Evolutionary conservation across 2,888 invertebrate genomes (phyloP).

Genomic region (Aphodius sticticus): DNA sequence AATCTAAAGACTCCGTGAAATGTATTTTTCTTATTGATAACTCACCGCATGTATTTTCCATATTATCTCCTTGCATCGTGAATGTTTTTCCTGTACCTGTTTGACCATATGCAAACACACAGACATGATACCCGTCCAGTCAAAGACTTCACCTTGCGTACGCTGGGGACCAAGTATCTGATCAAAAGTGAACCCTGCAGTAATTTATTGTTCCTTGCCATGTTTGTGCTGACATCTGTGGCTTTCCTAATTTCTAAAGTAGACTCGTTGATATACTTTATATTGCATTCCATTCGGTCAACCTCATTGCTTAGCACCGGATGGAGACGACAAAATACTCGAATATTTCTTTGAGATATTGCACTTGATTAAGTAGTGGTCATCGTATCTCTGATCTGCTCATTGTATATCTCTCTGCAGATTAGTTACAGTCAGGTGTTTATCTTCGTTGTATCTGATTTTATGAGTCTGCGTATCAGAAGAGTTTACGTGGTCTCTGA

Average conservation of each 20-base stretch:
- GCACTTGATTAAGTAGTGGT: constrained; percentile 72
- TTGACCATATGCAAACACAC: constrained; percentile 92
- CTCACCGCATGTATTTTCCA: constrained; percentile 39
- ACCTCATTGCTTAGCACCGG: constrained; percentile 71
- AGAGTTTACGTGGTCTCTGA: constrained; percentile 64
- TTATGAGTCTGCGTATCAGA: constrained; percentile 63
- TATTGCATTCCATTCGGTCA: constrained; percentile 63
- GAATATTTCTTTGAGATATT: constrained; percentile 80
- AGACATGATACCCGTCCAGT: constrained; percentile 88
- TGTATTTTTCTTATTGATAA: neutral
- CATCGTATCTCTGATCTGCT: constrained; percentile 68
- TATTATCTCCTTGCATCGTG: constrained; percentile 80
- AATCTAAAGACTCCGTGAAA: constrained; percentile 43
- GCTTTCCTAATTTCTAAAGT: constrained; percentile 69
- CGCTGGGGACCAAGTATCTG: constrained; percentile 80
- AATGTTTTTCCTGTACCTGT: constrained; percentile 91
- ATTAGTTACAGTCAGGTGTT: constrained; percentile 67
- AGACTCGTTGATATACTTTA: constrained; percentile 68
- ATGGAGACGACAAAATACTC: constrained; percentile 81
- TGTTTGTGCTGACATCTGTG: constrained; percentile 50
- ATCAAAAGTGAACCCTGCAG: constrained; percentile 80
- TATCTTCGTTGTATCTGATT: constrained; percentile 64
- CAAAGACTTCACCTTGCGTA: constrained; percentile 80
- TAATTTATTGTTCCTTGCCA: constrained; percentile 60
- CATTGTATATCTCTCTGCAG: constrained; percentile 68